phyloP scores from a whole-genome alignment of 2,797 vertebrate genomes.

The Catharus ustulatus region DNA sequence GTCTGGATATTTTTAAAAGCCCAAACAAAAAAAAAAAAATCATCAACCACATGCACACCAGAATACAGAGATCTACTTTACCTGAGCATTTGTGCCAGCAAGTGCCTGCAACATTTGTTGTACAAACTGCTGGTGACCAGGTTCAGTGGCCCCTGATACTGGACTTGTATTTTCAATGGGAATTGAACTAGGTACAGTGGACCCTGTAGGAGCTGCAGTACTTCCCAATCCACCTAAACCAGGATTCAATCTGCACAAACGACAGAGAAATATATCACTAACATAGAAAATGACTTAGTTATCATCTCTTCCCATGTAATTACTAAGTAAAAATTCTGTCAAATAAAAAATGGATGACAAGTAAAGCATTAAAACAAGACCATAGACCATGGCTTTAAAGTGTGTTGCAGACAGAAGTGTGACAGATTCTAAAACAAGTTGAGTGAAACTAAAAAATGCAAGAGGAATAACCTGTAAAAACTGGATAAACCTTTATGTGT shows the following conservation, averaged over 20 bases:
- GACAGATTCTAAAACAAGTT: background rate
- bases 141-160: slow-evolving; percentile 68
- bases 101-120: slow-evolving; percentile 88
- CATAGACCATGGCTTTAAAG: background rate
- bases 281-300: background rate
- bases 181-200: slow-evolving; percentile 60
- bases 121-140: slow-evolving; percentile 84
- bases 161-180: slow-evolving; percentile 71
- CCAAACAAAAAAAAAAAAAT: background rate
- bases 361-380: background rate
- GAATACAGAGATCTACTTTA: slow-evolving; percentile 47
- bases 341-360: background rate
- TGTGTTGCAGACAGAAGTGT: background rate
- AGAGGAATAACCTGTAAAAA: background rate
- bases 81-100: slow-evolving; percentile 80
- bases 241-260: slow-evolving; percentile 71
- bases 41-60: background rate
- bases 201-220: slow-evolving; percentile 54
- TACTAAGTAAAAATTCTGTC: background rate
- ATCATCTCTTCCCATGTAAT: background rate
- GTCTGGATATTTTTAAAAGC: background rate
- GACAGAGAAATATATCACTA: background rate
- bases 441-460: background rate
- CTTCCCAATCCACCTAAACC: slow-evolving; percentile 71
- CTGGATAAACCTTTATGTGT: background rate